These are phyloP conservation scores for Whitmania pigra DNA, from an alignment of 1,140 invertebrate species.

Conservation along the genomic window DNA sequence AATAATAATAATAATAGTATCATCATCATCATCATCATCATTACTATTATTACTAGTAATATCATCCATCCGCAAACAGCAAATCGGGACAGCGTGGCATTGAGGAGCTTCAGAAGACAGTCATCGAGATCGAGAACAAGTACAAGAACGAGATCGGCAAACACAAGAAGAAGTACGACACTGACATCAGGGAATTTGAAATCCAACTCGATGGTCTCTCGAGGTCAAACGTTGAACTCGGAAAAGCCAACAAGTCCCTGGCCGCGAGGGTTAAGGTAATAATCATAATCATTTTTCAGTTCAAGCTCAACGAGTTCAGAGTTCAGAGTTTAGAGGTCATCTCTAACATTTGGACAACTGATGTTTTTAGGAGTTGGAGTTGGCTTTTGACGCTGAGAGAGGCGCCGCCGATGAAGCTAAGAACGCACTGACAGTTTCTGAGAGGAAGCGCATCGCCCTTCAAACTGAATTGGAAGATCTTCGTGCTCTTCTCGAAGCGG, in stretches of 20 bases:
- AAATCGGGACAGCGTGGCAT: slow-evolving; percentile 38
- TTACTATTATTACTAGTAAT: too few species aligned
- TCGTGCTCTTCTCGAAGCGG: slow-evolving; percentile 37
- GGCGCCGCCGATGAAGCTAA: slow-evolving; percentile 35
- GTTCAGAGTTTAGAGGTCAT: too few species aligned
- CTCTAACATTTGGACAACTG: too few species aligned
- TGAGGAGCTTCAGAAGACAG: slow-evolving; percentile 41
- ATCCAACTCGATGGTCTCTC: slow-evolving; percentile 33
- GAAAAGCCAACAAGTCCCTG: slow-evolving; percentile 27
- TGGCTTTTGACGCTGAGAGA: slow-evolving; percentile 35
- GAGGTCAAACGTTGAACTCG: slow-evolving; percentile 35
- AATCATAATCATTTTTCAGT: neutral
- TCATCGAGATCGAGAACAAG: slow-evolving; percentile 41
- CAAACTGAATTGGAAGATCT: slow-evolving; percentile 39
- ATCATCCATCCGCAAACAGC: neutral
- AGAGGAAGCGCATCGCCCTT: slow-evolving; percentile 37
- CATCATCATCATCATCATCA: too few species aligned
- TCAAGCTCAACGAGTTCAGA: too few species aligned
- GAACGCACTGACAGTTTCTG: slow-evolving; percentile 33
- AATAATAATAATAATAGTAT: too few species aligned
- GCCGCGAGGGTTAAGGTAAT: slow-evolving; percentile 25
- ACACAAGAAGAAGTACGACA: slow-evolving; percentile 42
- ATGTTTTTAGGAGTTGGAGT: slow-evolving; percentile 35
- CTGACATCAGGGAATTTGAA: slow-evolving; percentile 41
- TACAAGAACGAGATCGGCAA: slow-evolving; percentile 41